Percentiles rank a stretch among this genome's conserved stretches.
Conservation (phyloP, 2,888 invertebrate species). For the Drosophila subquinaria region DNA sequence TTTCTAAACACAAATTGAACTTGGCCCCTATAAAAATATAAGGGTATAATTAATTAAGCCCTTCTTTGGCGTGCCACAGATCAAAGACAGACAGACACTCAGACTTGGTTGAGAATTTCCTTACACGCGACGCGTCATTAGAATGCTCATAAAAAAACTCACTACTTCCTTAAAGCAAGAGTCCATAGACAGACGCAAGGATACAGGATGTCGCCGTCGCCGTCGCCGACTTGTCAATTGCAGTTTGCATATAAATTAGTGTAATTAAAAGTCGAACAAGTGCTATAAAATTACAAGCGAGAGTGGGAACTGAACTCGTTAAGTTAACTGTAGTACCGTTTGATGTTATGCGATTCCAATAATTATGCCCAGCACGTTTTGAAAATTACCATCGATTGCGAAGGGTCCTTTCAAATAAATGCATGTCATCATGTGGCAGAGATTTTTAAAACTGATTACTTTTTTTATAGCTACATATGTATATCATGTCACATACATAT, state of each 20-base stretch:
- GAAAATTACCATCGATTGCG: background rate
- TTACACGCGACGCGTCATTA: conserved; percentile 23
- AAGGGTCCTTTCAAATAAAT: background rate
- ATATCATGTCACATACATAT: conserved; percentile 13
- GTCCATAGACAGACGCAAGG: background rate
- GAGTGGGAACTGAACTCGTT: conserved; percentile 31
- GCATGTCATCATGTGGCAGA: background rate
- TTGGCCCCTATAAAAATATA: conserved; percentile 30
- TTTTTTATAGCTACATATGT: conserved; percentile 19
- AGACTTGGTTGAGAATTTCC: conserved; percentile 6
- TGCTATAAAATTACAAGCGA: conserved; percentile 44
- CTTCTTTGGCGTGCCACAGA: conserved; percentile 14
- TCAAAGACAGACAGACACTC: conserved; percentile 24
- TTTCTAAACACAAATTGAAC: background rate
- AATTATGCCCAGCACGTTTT: conserved; percentile 37
- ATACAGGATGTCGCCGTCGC: background rate
- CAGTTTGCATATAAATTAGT: conserved; percentile 69
- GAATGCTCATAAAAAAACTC: conserved; percentile 35
- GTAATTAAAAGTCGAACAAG: conserved; percentile 67
- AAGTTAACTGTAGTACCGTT: conserved; percentile 23
- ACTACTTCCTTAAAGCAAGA: conserved; percentile 3
- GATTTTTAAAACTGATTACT: background rate
- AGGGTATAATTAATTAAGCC: conserved; percentile 44
- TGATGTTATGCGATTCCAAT: conserved; percentile 41
- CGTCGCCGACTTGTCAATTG: conserved; percentile 43